Conservation (phyloP, 2,888 invertebrate genomes). For the Limnephilus rhombicus region DNA sequence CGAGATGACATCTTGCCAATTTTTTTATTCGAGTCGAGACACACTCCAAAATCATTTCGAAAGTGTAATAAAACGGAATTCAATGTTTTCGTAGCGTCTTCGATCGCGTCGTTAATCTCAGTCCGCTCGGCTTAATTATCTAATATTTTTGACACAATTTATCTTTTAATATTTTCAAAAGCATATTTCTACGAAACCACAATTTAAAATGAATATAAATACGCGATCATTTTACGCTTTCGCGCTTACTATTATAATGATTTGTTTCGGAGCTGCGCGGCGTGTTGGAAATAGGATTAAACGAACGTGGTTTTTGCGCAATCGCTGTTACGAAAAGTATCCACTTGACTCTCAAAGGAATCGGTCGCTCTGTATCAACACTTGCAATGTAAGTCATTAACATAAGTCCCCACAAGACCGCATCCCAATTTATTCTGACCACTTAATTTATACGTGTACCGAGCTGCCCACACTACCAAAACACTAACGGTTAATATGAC, state of each 20-base stretch:
- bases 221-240: background rate
- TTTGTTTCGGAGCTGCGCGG: background rate
- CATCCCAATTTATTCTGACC: conserved; percentile 58
- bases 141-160: conserved; percentile 17
- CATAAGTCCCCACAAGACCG: conserved; percentile 52
- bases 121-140: conserved; percentile 14
- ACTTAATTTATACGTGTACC: conserved; percentile 56
- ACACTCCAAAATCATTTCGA: conserved; percentile 37
- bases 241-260: conserved; percentile 21
- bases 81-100: conserved; percentile 28
- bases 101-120: conserved; percentile 39
- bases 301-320: conserved; percentile 14
- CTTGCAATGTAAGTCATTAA: conserved; percentile 53
- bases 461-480: background rate
- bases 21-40: conserved; percentile 39
- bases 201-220: conserved; percentile 1
- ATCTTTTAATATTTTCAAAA: conserved; percentile 16
- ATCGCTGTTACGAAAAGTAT: conserved; percentile 31
- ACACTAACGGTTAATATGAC: background rate
- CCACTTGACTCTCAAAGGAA: conserved; percentile 31
- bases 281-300: background rate
- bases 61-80: conserved; percentile 44
- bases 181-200: background rate
- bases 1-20: conserved; percentile 56
- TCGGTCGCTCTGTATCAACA: conserved; percentile 21